Conservation (phyloP, 1,140 invertebrate species). For the Nilaparvata lugens region DNA sequence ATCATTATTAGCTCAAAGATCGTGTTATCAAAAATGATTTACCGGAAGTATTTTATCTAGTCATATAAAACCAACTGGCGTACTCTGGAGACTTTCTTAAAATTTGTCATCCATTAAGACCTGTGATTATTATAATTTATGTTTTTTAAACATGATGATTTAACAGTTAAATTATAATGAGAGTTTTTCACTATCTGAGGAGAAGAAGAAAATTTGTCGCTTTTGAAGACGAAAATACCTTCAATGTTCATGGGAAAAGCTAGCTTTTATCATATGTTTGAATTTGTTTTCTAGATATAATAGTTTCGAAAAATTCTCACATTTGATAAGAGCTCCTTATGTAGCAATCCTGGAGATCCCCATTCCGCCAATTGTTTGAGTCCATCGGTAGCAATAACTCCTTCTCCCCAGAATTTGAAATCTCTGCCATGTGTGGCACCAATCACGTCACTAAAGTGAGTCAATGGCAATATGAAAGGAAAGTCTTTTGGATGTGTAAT, state of each 20-base stretch:
- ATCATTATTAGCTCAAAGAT: too few relatives aligned
- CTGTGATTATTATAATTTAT: not conserved
- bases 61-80: too few relatives aligned
- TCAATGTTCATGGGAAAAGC: too few relatives aligned
- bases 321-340: slow-evolving; percentile 79
- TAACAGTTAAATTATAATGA: not conserved
- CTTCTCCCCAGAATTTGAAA: slow-evolving; percentile 92
- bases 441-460: slow-evolving; percentile 97
- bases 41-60: too few relatives aligned
- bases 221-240: too few relatives aligned
- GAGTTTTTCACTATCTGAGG: not conserved
- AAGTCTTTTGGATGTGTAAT: slow-evolving; percentile 96
- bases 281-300: too few relatives aligned
- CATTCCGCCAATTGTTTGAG: slow-evolving; percentile 89
- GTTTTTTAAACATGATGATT: not conserved
- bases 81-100: too few relatives aligned
- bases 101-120: not conserved
- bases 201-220: not conserved
- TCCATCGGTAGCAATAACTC: slow-evolving; percentile 81
- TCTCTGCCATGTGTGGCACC: slow-evolving; percentile 87
- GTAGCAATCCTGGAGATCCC: slow-evolving; percentile 84
- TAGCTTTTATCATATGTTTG: too few relatives aligned
- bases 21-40: too few relatives aligned
- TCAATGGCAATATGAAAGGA: slow-evolving; percentile 78
- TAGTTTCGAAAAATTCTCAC: slow-evolving; percentile 27